A percentile compares a stretch with the other conserved stretches of the same genome.
Conservation (phyloP, 2,888 invertebrate genomes). For the Tholera decimalis region DNA sequence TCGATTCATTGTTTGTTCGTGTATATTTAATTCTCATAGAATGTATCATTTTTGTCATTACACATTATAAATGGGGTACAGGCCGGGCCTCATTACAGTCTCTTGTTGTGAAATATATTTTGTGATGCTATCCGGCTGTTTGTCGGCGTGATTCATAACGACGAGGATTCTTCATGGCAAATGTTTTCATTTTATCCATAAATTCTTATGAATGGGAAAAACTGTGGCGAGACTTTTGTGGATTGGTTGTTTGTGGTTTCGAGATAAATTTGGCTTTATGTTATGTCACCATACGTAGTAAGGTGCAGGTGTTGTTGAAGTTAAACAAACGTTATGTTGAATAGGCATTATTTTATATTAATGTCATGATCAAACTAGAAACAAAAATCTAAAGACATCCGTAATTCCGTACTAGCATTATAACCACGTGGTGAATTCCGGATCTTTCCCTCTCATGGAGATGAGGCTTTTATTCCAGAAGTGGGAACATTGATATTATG, state of each 20-base stretch:
- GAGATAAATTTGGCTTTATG: constrained; percentile 13
- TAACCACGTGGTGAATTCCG: too few relatives aligned
- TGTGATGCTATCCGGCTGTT: constrained; percentile 47
- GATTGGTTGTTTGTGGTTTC: constrained; percentile 26
- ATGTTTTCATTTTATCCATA: constrained; percentile 58
- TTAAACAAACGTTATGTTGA: too few relatives aligned
- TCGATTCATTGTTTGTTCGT: constrained; percentile 32
- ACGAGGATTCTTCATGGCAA: constrained; percentile 52
- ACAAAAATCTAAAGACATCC: too few relatives aligned
- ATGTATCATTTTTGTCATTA: constrained; percentile 33
- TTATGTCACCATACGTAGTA: constrained; percentile 4
- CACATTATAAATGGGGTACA: constrained; percentile 44
- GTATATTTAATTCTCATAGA: constrained; percentile 32
- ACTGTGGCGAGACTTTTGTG: constrained; percentile 27
- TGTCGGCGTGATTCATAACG: constrained; percentile 57
- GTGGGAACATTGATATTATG: too few relatives aligned
- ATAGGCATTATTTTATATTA: too few relatives aligned
- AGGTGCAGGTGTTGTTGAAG: too few relatives aligned
- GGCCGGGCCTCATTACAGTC: constrained; percentile 46
- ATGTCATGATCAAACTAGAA: too few relatives aligned
- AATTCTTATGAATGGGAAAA: constrained; percentile 39
- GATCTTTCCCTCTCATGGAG: too few relatives aligned
- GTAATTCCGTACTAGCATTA: too few relatives aligned
- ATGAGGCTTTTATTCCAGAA: too few relatives aligned
- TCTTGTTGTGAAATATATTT: constrained; percentile 61